These are phyloP conservation scores for Sarcophaga caerulescens DNA, from an alignment of 2,888 invertebrate genomes.

Conservation along the genomic window DNA sequence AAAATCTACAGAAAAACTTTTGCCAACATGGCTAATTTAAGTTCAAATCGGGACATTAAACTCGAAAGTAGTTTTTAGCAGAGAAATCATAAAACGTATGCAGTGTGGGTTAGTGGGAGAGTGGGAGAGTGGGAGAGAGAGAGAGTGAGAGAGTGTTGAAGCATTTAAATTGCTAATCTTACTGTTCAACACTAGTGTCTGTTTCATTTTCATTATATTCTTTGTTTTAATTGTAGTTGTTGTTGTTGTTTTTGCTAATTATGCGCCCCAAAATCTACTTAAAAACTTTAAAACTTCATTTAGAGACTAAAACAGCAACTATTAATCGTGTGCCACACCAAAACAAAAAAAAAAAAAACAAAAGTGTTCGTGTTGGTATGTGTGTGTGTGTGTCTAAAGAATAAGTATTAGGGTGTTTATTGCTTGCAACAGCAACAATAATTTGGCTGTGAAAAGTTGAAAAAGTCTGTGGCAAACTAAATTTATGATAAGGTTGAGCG, in stretches of 20 bases:
- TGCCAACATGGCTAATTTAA: conserved; percentile 23
- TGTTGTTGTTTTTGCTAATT: conserved; percentile 45
- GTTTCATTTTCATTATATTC: conserved; percentile 2
- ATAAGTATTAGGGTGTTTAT: not conserved
- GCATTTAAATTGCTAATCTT: conserved; percentile 10
- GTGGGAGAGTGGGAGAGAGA: too few relatives aligned
- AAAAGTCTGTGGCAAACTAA: not conserved
- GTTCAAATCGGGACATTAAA: conserved; percentile 44
- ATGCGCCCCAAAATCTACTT: conserved; percentile 62
- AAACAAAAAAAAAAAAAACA: conserved; percentile 8
- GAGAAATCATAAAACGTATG: not conserved
- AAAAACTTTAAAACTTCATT: conserved; percentile 52
- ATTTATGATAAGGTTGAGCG: not conserved
- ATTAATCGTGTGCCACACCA: conserved; percentile 43
- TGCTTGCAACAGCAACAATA: not conserved
- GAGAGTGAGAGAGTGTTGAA: not conserved
- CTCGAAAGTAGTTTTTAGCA: conserved; percentile 2
- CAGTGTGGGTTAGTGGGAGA: too few relatives aligned
- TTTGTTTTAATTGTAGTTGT: conserved; percentile 3
- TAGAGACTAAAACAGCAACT: conserved; percentile 34
- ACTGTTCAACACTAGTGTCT: conserved; percentile 5
- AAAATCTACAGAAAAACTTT: conserved; percentile 34
- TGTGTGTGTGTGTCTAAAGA: not conserved
- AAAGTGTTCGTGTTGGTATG: not conserved
- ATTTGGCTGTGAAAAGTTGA: not conserved